Evolutionary conservation across 2,113 vertebrate genomes (phyloP).

Genomic region (Podocnemis expansa): DNA sequence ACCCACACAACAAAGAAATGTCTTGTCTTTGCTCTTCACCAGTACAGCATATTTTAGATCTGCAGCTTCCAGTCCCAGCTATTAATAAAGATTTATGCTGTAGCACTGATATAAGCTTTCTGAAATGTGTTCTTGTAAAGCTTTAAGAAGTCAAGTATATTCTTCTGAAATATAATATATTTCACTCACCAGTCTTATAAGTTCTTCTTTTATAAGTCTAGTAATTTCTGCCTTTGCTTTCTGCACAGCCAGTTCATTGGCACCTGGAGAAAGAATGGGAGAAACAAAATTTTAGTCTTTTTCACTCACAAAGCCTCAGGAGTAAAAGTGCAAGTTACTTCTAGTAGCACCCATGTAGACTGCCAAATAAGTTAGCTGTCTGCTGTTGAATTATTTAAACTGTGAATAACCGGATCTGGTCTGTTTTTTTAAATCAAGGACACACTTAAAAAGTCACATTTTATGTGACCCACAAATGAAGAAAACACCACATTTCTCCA

Average conservation of each 20-base stretch:
- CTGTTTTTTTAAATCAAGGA: neutral
- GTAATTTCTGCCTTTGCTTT: conserved; percentile 99
- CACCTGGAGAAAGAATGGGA: conserved; percentile 80
- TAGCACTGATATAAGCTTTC: neutral
- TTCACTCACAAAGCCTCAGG: neutral
- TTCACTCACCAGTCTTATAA: conserved; percentile 94
- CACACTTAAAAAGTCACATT: neutral
- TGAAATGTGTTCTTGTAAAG: neutral
- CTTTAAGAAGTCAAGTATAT: neutral
- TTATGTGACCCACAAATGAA: neutral
- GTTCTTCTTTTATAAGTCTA: conserved; percentile 97
- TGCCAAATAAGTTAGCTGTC: neutral
- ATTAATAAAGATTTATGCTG: neutral
- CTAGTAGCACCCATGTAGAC: neutral
- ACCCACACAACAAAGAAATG: rapidly evolving
- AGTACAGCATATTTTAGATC: neutral
- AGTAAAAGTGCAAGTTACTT: neutral
- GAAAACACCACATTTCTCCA: neutral
- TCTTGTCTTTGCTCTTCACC: neutral
- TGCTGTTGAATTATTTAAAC: neutral
- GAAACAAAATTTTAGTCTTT: neutral
- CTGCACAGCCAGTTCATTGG: conserved; percentile 96
- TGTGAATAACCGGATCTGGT: neutral
- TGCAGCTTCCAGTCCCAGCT: neutral
- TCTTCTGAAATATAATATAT: neutral